Conservation (phyloP, 1,140 invertebrate genomes). For the Semibalanus balanoides region DNA sequence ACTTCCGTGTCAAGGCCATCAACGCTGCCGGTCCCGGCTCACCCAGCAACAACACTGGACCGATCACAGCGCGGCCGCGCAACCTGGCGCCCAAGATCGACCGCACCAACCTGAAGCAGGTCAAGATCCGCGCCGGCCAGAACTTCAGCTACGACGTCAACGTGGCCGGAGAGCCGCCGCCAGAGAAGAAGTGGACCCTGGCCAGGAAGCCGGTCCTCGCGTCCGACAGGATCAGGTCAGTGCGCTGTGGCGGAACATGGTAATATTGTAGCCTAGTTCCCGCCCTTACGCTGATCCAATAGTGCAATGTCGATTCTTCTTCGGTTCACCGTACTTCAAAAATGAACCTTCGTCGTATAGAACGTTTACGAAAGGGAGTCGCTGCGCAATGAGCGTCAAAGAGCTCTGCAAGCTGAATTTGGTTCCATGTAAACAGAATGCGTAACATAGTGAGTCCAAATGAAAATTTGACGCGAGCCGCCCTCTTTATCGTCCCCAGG, state of each 20-base stretch:
- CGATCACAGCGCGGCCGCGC: slow-evolving; percentile 76
- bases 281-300: too few relatives aligned
- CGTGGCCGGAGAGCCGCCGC: slow-evolving; percentile 75
- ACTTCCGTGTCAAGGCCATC: slow-evolving; percentile 78
- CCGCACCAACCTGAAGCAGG: slow-evolving; percentile 64
- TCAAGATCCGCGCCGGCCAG: slow-evolving; percentile 77
- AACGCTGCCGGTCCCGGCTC: slow-evolving; percentile 89
- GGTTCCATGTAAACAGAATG: too few relatives aligned
- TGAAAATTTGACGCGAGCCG: too few relatives aligned
- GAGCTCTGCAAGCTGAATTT: too few relatives aligned
- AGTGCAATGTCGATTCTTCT: too few relatives aligned
- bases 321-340: too few relatives aligned
- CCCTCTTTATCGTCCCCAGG: too few relatives aligned
- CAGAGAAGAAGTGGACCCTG: slow-evolving; percentile 74
- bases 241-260: slow-evolving; percentile 33
- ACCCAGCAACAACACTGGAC: slow-evolving; percentile 69
- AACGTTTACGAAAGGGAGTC: too few relatives aligned
- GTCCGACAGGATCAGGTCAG: slow-evolving; percentile 43
- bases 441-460: too few relatives aligned
- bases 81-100: slow-evolving; percentile 77
- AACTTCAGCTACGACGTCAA: slow-evolving; percentile 66
- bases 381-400: too few relatives aligned
- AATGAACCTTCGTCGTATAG: too few relatives aligned
- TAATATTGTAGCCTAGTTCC: too few relatives aligned
- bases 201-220: slow-evolving; percentile 54